phyloP scores from a whole-genome alignment of 1,140 invertebrate species.

The Euwallacea fornicatus region DNA sequence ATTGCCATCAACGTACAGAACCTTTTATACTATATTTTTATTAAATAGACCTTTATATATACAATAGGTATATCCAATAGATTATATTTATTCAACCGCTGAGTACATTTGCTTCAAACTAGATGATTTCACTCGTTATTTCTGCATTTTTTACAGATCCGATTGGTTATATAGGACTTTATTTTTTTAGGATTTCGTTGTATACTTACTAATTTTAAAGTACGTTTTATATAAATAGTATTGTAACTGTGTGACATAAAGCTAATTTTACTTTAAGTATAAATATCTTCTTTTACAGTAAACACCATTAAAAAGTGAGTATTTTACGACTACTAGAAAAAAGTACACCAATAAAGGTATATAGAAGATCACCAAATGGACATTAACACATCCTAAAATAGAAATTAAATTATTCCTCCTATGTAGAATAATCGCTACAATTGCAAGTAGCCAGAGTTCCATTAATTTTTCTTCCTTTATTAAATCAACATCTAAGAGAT shows the following conservation, averaged over 20 bases:
- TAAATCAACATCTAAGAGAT: too few relatives aligned
- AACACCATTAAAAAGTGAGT: too few relatives aligned
- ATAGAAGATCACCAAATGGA: too few relatives aligned
- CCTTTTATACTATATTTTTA: neutral
- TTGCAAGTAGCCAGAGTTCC: too few relatives aligned
- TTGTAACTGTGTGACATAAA: conserved; percentile 32
- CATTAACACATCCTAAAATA: too few relatives aligned
- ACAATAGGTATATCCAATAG: neutral
- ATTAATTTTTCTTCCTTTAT: too few relatives aligned
- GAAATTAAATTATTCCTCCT: too few relatives aligned
- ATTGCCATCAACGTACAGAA: neutral
- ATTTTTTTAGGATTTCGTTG: conserved; percentile 29
- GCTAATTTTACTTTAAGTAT: conserved; percentile 6
- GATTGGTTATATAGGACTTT: conserved; percentile 3
- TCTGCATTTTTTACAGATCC: conserved; percentile 20
- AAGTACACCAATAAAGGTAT: too few relatives aligned
- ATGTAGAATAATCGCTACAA: too few relatives aligned
- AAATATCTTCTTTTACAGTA: too few relatives aligned
- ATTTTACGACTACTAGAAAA: too few relatives aligned
- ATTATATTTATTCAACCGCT: neutral
- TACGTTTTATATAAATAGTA: conserved; percentile 17
- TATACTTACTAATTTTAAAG: conserved; percentile 20
- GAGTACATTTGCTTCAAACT: neutral
- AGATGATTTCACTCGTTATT: conserved; percentile 27
- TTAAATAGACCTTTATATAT: neutral